Evolutionary conservation across 1,140 invertebrate species (phyloP).

Genomic region (Drosophila simulans): DNA sequence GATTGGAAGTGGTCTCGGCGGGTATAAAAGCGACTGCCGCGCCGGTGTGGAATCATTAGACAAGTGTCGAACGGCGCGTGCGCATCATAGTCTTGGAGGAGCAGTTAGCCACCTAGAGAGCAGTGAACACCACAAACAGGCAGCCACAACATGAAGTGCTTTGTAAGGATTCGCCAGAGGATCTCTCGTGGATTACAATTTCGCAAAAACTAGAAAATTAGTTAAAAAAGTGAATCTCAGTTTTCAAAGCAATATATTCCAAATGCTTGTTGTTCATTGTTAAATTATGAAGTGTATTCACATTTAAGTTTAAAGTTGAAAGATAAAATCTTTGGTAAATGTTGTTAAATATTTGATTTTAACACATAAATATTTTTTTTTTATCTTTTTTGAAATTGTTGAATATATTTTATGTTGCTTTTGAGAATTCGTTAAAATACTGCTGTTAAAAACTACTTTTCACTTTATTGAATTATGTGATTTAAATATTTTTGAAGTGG

Average conservation of each 20-base stretch:
- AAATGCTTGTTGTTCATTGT: background rate
- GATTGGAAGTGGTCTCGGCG: constrained; percentile 2
- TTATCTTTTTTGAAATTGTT: too few relatives aligned
- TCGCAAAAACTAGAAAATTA: background rate
- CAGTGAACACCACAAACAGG: constrained; percentile 48
- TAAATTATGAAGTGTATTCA: background rate
- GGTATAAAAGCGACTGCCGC: constrained; percentile 58
- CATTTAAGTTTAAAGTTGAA: background rate
- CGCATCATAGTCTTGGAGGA: constrained; percentile 44
- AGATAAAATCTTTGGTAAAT: background rate
- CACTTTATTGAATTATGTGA: background rate
- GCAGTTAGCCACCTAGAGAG: constrained; percentile 22
- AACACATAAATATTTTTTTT: background rate
- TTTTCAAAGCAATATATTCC: background rate
- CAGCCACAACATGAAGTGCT: constrained; percentile 79
- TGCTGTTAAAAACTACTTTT: too few relatives aligned
- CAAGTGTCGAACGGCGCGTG: constrained; percentile 65
- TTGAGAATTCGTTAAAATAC: too few relatives aligned
- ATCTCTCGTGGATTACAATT: constrained; percentile 32
- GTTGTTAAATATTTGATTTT: background rate
- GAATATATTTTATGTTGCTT: too few relatives aligned
- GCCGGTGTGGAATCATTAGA: constrained; percentile 55
- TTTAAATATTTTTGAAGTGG: too few relatives aligned
- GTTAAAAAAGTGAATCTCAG: background rate
- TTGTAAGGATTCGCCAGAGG: constrained; percentile 54